Percentiles rank a stretch among this genome's conserved stretches.
Evolutionary conservation across 2,797 vertebrate species (phyloP).

Genomic region (Typhlichthys subterraneus): DNA sequence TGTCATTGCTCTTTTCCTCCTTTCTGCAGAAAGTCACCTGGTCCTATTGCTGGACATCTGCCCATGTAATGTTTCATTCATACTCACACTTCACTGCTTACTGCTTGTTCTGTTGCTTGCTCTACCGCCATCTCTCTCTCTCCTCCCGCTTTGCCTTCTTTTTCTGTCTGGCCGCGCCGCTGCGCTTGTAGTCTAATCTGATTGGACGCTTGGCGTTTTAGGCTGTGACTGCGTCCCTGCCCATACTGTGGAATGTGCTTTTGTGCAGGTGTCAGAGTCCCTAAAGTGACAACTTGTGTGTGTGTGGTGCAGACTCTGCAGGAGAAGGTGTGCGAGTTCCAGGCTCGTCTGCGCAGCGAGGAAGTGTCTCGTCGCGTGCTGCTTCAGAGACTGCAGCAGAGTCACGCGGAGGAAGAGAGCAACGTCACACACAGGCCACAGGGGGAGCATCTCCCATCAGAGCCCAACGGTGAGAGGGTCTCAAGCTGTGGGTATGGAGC

Average conservation of each 20-base stretch:
- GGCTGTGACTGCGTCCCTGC: no score
- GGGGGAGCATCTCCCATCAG: conserved; percentile 24
- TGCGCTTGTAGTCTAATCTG: no score
- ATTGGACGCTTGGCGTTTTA: no score
- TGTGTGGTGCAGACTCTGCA: conserved; percentile 51
- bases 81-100: conserved; percentile 24
- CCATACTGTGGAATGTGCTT: no score
- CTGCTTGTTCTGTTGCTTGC: background rate
- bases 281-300: background rate
- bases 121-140: background rate
- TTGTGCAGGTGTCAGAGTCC: no score
- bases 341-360: conserved; percentile 73
- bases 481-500: background rate
- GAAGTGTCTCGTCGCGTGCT: conserved; percentile 65
- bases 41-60: conserved; percentile 61
- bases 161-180: no score
- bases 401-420: conserved; percentile 28
- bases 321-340: conserved; percentile 62
- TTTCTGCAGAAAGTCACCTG: conserved; percentile 65
- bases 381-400: conserved; percentile 58
- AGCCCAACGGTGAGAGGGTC: conserved; percentile 46
- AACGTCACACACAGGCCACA: conserved; percentile 4
- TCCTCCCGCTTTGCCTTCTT: no score
- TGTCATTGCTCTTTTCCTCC: background rate
- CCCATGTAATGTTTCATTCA: conserved; percentile 56